A percentile compares a stretch with the other conserved stretches of the same genome.
Conservation (phyloP, 1,140 invertebrate genomes). For the Neocloeon triangulifer region DNA sequence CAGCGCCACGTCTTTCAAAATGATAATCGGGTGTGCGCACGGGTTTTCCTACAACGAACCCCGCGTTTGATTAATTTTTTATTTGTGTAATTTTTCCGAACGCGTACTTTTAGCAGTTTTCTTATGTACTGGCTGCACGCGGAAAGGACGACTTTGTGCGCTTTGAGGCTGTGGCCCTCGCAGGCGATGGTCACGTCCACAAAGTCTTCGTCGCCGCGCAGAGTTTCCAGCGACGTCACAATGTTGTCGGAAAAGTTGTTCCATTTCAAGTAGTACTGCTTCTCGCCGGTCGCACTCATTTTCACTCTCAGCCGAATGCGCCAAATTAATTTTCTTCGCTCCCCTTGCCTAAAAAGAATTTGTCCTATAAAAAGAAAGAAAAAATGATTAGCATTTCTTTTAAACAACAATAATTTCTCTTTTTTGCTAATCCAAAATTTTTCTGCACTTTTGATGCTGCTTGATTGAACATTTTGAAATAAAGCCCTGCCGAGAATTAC, state of each 20-base stretch:
- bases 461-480: too few relatives aligned
- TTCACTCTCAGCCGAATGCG: too few relatives aligned
- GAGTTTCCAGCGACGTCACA: conserved; percentile 16
- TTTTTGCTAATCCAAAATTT: too few relatives aligned
- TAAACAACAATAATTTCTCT: too few relatives aligned
- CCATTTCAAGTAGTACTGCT: conserved; percentile 16
- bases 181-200: conserved; percentile 20
- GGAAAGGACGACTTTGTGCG: conserved; percentile 19
- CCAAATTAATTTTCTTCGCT: too few relatives aligned
- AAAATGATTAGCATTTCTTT: too few relatives aligned
- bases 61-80: not conserved
- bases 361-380: too few relatives aligned
- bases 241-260: conserved; percentile 20
- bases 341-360: too few relatives aligned
- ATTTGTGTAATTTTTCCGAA: not conserved
- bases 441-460: too few relatives aligned
- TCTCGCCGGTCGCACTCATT: not conserved
- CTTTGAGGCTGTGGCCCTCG: conserved; percentile 16
- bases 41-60: conserved; percentile 23
- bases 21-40: conserved; percentile 24
- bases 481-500: too few relatives aligned
- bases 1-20: conserved; percentile 21
- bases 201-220: conserved; percentile 17
- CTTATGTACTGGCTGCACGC: conserved; percentile 18
- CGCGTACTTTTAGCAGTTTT: conserved; percentile 11